Base-by-base conservation (phyloP, 30 jellyfish, hydroid and myxozoan genomes). In the Rhopilema esculentum region DNA sequence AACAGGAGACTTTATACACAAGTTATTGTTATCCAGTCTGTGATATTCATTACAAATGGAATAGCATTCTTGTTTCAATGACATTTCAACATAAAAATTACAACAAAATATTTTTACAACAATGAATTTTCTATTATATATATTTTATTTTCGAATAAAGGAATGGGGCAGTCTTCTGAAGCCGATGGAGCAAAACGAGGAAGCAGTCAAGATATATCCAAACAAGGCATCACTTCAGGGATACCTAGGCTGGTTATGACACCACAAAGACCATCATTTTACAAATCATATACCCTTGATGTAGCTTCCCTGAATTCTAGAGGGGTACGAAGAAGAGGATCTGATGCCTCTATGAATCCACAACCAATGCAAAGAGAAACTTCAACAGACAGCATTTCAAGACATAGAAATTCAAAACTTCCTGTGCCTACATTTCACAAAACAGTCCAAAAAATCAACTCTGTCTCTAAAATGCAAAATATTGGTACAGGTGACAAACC, bases 191-290 rank as follows among this genome's bases (percentile, higher is more conserved):
- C 9, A 40, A 40, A 40, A 40, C 57, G 57, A 2, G 57, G 57
- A 6, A 40, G 57, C 57, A 40, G 9, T 2, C 57, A 40, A 40
- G 57, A 40, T 40, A 12, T 40, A 2, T 40, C 57, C 6, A 40
- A 40, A 40, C 57, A 40, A 40, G 57, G 57, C 57, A 40, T 40
- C 57, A 40, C 65, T 17, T 30, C 85, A 61, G 52, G 72, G 1
- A 49, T 27, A 8, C 85, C 85, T 0, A 49, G 49, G 22, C 51
- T 68, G 52, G n/a, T n/a, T 48, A 40, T 33, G 49, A 21, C 26
- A 16, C 82, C 66, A 7, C 82, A 26, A 18, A 26, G 65, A n/a
- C 82, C 82, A 71, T 71, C 82, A 30, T 71, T 71, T 71, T 2
- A 30, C 82, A 71, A 71, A 71, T 52, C 66, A 17, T 25, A 71